Base-by-base conservation (phyloP, 2,797 vertebrate species). In the Furcifer pardalis region DNA sequence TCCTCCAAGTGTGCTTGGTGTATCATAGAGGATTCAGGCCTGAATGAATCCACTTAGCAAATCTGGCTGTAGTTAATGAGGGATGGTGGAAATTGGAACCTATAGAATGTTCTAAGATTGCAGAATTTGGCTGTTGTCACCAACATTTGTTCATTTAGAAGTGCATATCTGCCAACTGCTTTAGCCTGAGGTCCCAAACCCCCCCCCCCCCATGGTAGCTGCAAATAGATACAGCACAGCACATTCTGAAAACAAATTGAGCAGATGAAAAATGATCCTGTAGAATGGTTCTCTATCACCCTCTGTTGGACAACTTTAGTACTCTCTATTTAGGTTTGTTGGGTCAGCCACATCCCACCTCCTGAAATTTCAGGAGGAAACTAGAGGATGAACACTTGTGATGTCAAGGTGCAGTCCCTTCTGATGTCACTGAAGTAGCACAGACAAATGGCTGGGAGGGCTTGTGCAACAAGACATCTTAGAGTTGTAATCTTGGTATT, bases 221-320 rank as follows among this genome's bases (percentile, higher is more conserved):
- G 56, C 40, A 35, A 37, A 59, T 77, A 83, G 46, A 68, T 37
- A 32, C 44, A 65, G 21, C 5, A 32, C 44, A 65, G 21, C 5
- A 44, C 7, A n/a, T 81, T 65, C 63, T 84, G 19, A 59, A 35
- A 44, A 74, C 30, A 52, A 49, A 40, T 65, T 49, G 42, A 19
- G 37, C 49, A 25, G 59, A 52, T 79, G 21, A 79, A 62, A 63
- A 19, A 9, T 72, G 8, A 32, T 72, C 7, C 60, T 7, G 74
- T 23, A 65, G 35, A 65, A 80, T 66, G 46, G 84, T 46, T 85
- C 71, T 85, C 72, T 84, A 42, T 74, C 83, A 35, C 83, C 83
- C 77, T 81, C 77, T 75, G 27, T 85, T 66, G 69, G n/a, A 35
- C 46, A 21, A 2, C 81, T 44, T 79, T 84, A 25, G 71, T 68